Evolutionary conservation across 1,140 invertebrate genomes (phyloP).

Genomic region (Lineus longissimus): DNA sequence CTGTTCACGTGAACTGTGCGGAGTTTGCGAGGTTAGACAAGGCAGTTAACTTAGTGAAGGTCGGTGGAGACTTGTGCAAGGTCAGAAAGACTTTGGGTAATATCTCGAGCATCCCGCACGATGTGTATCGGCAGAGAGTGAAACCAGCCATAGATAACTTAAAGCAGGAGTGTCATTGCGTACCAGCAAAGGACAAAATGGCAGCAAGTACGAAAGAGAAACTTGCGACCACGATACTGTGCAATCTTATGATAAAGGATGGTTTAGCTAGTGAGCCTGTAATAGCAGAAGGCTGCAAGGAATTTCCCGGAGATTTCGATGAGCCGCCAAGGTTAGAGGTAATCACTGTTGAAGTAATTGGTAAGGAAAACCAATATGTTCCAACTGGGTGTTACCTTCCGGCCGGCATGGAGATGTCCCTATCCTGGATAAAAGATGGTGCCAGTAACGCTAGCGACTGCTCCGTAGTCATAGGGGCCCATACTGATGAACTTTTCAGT

Average conservation of each 20-base stretch:
- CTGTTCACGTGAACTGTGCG: background rate
- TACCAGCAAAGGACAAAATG: background rate
- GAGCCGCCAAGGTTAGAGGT: background rate
- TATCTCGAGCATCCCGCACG: background rate
- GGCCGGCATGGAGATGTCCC: background rate
- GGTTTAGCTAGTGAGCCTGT: background rate
- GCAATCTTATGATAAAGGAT: background rate
- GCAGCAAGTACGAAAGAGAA: background rate
- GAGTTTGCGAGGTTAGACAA: background rate
- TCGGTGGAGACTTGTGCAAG: background rate
- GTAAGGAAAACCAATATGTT: background rate
- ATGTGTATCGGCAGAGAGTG: background rate
- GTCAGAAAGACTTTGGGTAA: background rate
- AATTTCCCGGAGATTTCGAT: background rate
- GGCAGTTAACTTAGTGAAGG: background rate
- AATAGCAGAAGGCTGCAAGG: slow-evolving; percentile 7
- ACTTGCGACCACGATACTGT: background rate
- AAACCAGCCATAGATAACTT: background rate
- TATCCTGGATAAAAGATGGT: background rate
- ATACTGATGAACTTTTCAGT: background rate
- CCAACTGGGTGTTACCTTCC: slow-evolving; percentile 1
- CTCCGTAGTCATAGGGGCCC: background rate
- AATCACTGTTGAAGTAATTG: background rate
- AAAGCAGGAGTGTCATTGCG: background rate
- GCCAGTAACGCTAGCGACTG: background rate